Base-by-base conservation (phyloP, 2,797 vertebrate genomes). In the Chelon auratus region DNA sequence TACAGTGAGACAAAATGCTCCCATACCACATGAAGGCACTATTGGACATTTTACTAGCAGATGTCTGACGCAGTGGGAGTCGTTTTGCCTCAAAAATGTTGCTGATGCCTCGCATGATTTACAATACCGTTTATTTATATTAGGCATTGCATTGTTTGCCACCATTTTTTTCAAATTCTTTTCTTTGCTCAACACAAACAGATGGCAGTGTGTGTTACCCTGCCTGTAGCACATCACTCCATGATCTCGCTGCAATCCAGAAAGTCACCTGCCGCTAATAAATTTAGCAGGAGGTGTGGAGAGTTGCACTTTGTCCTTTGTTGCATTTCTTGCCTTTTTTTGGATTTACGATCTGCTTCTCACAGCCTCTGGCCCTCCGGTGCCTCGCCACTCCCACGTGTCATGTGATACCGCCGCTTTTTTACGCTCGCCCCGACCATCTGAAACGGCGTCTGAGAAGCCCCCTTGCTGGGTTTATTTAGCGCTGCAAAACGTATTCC, bases 231-330 rank as follows among this genome's bases (percentile, higher is more conserved):
- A 71, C 62, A 68, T 83, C 75, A 71, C 56, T 74, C 72, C 56
- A 52, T 59, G 63, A 68, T 77, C 50, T 48, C 62, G 72, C 59
- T 67, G 64, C 72, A 52, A 72, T 77, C 83, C 79, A 74, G 71
- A 85, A 74, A 85, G 74, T 91, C 89, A 91, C 89, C 87, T 91
- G 91, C 80, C 78, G 43, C 75, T 72, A 81, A 92, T 93, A 92
- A 81, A 93, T 91, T 86, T 84, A 69, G 68, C 72, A 77, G 80
- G 83, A 83, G 81, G 79, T 78, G 81, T 78, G 76, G 78, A 82
- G 88, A 77, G 86, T 81, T 65, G 64, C 82, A 64, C 76, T 90
- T 86, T 74, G 75, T 84, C 87, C 83, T 92, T 91, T 87, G 83
- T 86, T 92, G 77, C 68, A 51, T 89, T 91, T 91, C 69, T 82